phyloP scores from a whole-genome alignment of 2,888 invertebrate genomes.

The Tanytarsus gracilentus region DNA sequence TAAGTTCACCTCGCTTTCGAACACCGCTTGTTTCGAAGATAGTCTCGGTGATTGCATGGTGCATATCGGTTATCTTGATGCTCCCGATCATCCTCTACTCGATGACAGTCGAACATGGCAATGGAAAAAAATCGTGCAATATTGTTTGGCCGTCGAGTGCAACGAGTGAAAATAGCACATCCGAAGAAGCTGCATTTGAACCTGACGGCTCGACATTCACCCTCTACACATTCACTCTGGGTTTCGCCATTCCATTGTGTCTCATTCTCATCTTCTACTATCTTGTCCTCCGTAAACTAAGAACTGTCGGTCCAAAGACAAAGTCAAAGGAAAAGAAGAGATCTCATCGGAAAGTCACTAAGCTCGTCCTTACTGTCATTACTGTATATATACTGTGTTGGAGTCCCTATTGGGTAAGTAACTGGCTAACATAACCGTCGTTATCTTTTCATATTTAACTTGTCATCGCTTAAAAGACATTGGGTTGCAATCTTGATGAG shows the following conservation, averaged over 20 bases:
- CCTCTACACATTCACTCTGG: slow-evolving; percentile 74
- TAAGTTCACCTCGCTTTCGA: slow-evolving; percentile 66
- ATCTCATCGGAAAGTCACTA: slow-evolving; percentile 82
- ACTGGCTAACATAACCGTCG: too few species aligned
- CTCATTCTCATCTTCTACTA: slow-evolving; percentile 84
- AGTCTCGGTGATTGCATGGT: slow-evolving; percentile 71
- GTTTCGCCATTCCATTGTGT: slow-evolving; percentile 77
- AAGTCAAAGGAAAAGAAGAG: slow-evolving; percentile 85
- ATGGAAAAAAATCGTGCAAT: slow-evolving; percentile 56
- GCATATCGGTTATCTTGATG: slow-evolving; percentile 69
- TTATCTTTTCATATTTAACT: too few species aligned
- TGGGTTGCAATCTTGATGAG: too few species aligned
- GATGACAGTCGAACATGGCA: slow-evolving; percentile 49
- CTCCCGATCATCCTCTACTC: slow-evolving; percentile 76
- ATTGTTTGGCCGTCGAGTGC: slow-evolving; percentile 59
- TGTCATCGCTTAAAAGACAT: too few species aligned
- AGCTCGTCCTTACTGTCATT: slow-evolving; percentile 81
- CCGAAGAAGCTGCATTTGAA: slow-evolving; percentile 42
- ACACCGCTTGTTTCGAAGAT: slow-evolving; percentile 71
- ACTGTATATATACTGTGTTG: slow-evolving; percentile 64
- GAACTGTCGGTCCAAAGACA: slow-evolving; percentile 80
- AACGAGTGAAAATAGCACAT: slow-evolving; percentile 33
- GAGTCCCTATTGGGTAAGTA: slow-evolving; percentile 24
- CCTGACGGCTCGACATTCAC: slow-evolving; percentile 66
- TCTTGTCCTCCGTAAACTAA: slow-evolving; percentile 75